Evolutionary conservation across 2,113 vertebrate species (phyloP).

Genomic region (Thunnus maccoyii): DNA sequence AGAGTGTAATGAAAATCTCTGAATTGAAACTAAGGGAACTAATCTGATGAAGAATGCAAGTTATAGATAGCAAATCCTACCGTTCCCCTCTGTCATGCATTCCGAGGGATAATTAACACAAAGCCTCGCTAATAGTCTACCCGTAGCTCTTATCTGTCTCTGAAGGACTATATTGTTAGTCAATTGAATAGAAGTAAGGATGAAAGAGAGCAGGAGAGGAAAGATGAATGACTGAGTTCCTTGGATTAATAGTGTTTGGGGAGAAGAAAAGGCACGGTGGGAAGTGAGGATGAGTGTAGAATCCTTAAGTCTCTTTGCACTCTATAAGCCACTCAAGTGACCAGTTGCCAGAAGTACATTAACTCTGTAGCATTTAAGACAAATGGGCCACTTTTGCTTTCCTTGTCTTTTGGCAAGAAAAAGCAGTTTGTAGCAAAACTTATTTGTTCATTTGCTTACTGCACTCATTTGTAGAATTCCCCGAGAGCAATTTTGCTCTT

Average conservation of each 20-base stretch:
- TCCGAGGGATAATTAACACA: conserved; percentile 45
- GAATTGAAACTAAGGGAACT: not conserved
- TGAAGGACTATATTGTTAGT: conserved; percentile 6
- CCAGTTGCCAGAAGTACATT: conserved; percentile 44
- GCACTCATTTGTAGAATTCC: not conserved
- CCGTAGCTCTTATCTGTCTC: conserved; percentile 17
- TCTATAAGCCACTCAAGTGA: conserved; percentile 58
- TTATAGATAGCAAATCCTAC: conserved; percentile 49
- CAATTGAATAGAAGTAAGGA: not conserved
- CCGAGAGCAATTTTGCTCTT: not conserved
- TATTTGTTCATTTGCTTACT: not conserved
- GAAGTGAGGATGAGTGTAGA: conserved; percentile 37
- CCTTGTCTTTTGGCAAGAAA: conserved; percentile 15
- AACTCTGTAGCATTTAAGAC: conserved; percentile 50
- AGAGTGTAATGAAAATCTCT: conserved; percentile 15
- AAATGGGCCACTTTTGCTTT: conserved; percentile 37
- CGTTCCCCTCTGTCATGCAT: conserved; percentile 22
- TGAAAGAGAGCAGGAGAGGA: conserved; percentile 32
- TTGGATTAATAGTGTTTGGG: conserved; percentile 48
- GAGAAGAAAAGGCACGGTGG: conserved; percentile 16
- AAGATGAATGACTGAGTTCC: conserved; percentile 32
- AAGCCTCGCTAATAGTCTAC: conserved; percentile 8
- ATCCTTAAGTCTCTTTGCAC: conserved; percentile 52
- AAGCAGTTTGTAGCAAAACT: conserved; percentile 16
- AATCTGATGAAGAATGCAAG: conserved; percentile 34